Conservation (phyloP, 2,113 vertebrate genomes). For the Coreoperca whiteheadi region DNA sequence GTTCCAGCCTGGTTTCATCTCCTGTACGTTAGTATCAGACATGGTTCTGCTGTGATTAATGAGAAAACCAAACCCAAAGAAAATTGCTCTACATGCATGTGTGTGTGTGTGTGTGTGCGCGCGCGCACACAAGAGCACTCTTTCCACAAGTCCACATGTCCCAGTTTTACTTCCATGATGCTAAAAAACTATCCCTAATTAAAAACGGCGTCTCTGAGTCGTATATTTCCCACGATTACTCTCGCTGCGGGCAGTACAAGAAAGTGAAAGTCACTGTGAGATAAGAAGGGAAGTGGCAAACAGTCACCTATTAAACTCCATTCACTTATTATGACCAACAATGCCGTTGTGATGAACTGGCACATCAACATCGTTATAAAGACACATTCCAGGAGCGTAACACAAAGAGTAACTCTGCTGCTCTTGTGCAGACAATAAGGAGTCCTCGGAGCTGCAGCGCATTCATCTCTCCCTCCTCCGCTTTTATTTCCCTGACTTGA, state of each 20-base stretch:
- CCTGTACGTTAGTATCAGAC: constrained; percentile 57
- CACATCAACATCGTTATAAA: constrained; percentile 52
- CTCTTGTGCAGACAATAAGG: constrained; percentile 62
- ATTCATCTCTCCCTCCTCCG: constrained; percentile 46
- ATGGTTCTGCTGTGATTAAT: constrained; percentile 70
- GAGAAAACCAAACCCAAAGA: constrained; percentile 59
- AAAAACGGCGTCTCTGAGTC: constrained; percentile 61
- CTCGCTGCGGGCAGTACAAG: constrained; percentile 62
- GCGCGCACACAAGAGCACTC: neutral
- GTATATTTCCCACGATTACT: constrained; percentile 69
- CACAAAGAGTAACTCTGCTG: constrained; percentile 55
- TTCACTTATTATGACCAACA: constrained; percentile 69
- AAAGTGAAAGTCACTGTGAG: constrained; percentile 56
- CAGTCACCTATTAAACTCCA: constrained; percentile 64
- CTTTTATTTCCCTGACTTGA: constrained; percentile 57
- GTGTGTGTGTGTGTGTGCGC: neutral
- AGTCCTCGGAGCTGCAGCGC: constrained; percentile 31
- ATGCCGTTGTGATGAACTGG: constrained; percentile 62
- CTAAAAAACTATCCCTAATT: constrained; percentile 67
- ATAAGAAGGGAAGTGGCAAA: constrained; percentile 57
- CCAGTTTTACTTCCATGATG: constrained; percentile 6
- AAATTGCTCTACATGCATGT: constrained; percentile 10
- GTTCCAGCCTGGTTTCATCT: constrained; percentile 54
- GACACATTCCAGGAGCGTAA: constrained; percentile 30
- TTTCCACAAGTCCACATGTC: constrained; percentile 26